Evolutionary conservation across 1,140 invertebrate genomes (phyloP).

Genomic region (Whitmania pigra): DNA sequence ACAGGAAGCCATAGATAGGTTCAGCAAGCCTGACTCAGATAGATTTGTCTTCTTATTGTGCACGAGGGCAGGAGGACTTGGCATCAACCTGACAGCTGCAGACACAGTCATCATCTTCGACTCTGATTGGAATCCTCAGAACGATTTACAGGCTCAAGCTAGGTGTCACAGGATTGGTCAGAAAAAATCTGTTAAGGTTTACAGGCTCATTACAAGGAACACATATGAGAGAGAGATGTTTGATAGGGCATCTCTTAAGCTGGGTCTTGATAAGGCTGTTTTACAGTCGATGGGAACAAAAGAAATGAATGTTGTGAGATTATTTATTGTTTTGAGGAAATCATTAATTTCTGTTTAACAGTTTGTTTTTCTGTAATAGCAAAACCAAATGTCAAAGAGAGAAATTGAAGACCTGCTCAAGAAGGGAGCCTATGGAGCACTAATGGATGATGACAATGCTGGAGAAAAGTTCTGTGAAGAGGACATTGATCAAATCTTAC

Average conservation of each 20-base stretch:
- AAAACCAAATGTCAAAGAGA: constrained; percentile 78
- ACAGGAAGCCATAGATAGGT: constrained; percentile 96
- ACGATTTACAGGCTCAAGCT: constrained; percentile 90
- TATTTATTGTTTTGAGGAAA: constrained; percentile 30
- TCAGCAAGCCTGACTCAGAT: constrained; percentile 68
- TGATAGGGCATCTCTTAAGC: constrained; percentile 91
- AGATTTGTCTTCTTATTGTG: constrained; percentile 94
- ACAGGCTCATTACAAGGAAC: constrained; percentile 86
- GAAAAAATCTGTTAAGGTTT: constrained; percentile 97
- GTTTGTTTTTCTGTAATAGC: neutral
- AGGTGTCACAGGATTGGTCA: constrained; percentile 98
- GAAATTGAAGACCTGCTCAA: constrained; percentile 97
- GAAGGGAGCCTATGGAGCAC: constrained; percentile 86
- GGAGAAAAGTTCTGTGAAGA: constrained; percentile 99
- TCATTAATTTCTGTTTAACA: neutral
- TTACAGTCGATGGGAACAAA: constrained; percentile 76
- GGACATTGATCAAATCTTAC: constrained; percentile 96
- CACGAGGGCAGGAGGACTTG: constrained; percentile 92
- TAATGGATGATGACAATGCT: constrained; percentile 98
- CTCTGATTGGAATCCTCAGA: constrained; percentile 99
- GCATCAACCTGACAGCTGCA: constrained; percentile 95
- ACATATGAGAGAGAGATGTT: constrained; percentile 99
- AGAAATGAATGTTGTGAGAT: constrained; percentile 29
- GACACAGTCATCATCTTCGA: constrained; percentile 99
- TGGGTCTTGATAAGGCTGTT: constrained; percentile 95